A percentile compares a stretch with the other conserved stretches of the same genome.
These are phyloP conservation scores for Ataeniobius toweri DNA, from an alignment of 2,797 vertebrate species.

Conservation along the genomic window DNA sequence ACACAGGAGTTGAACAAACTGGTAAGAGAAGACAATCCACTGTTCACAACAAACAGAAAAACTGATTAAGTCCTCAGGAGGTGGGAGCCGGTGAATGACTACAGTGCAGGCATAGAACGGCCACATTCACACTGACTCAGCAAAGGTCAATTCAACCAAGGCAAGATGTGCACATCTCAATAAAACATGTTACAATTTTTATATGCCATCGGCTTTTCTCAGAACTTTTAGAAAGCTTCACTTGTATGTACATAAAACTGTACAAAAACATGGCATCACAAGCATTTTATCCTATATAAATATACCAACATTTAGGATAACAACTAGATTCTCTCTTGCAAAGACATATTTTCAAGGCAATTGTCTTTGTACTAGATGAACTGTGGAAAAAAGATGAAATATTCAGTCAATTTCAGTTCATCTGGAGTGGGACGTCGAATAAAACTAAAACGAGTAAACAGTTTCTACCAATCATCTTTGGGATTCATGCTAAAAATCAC, in stretches of 20 bases:
- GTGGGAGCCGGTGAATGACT: constrained; percentile 86
- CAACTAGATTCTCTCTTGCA: constrained; percentile 84
- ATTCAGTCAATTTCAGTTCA: constrained; percentile 73
- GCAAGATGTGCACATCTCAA: constrained; percentile 91
- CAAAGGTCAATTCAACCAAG: constrained; percentile 90
- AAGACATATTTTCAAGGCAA: constrained; percentile 86
- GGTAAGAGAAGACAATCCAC: constrained; percentile 87
- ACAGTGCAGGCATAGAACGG: constrained; percentile 91
- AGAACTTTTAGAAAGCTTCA: constrained; percentile 97
- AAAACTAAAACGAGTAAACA: constrained; percentile 79
- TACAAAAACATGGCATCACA: constrained; percentile 99
- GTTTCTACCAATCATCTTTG: constrained; percentile 87
- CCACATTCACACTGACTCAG: constrained; percentile 94
- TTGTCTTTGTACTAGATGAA: constrained; percentile 81
- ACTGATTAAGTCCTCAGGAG: constrained; percentile 82
- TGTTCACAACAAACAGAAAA: constrained; percentile 86
- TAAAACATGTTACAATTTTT: constrained; percentile 92
- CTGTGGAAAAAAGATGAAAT: constrained; percentile 74
- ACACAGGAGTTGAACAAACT: constrained; percentile 89
- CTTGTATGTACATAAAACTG: constrained; percentile 99
- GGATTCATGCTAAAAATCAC: constrained; percentile 84
- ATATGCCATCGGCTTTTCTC: constrained; percentile 92
- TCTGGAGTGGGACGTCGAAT: constrained; percentile 59
- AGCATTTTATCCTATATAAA: constrained; percentile 95
- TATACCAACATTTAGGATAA: constrained; percentile 94